Evolutionary conservation across 2,888 invertebrate genomes (phyloP).

Genomic region (Iselma pallidipennis): DNA sequence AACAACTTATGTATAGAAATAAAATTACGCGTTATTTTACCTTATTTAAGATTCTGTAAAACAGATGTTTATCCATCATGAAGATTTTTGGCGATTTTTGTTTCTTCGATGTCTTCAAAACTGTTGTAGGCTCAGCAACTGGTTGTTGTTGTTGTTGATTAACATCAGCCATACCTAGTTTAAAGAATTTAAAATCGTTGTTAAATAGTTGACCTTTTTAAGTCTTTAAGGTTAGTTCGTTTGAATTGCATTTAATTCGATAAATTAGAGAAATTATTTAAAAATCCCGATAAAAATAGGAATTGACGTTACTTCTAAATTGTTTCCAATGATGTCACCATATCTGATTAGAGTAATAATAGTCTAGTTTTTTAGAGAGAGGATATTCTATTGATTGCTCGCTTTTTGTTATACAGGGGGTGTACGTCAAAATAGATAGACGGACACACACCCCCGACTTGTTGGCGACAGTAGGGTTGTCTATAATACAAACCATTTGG

Average conservation of each 20-base stretch:
- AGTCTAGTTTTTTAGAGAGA: too few species aligned
- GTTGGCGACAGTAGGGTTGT: background rate
- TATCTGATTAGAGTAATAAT: too few species aligned
- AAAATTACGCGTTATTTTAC: too few species aligned
- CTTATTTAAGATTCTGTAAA: background rate
- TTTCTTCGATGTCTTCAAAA: background rate
- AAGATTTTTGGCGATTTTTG: background rate
- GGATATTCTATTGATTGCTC: too few species aligned
- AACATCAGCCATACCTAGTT: constrained; percentile 4
- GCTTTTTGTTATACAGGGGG: too few species aligned
- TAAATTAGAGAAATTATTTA: too few species aligned
- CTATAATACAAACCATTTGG: too few species aligned
- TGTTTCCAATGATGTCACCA: background rate
- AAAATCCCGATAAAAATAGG: background rate
- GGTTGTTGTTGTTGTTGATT: background rate
- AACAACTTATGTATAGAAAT: background rate
- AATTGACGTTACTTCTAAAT: background rate
- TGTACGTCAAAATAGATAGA: too few species aligned
- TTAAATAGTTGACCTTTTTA: background rate
- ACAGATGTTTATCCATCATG: background rate
- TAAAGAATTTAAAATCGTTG: constrained; percentile 24
- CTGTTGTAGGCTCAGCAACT: background rate
- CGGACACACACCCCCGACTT: background rate
- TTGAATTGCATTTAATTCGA: background rate
- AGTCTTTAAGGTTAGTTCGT: too few species aligned